Evolutionary conservation across 2,888 invertebrate genomes (phyloP), one percentile per base, ranked within the genome.

Genomic region (Polia nebulosa): DNA sequence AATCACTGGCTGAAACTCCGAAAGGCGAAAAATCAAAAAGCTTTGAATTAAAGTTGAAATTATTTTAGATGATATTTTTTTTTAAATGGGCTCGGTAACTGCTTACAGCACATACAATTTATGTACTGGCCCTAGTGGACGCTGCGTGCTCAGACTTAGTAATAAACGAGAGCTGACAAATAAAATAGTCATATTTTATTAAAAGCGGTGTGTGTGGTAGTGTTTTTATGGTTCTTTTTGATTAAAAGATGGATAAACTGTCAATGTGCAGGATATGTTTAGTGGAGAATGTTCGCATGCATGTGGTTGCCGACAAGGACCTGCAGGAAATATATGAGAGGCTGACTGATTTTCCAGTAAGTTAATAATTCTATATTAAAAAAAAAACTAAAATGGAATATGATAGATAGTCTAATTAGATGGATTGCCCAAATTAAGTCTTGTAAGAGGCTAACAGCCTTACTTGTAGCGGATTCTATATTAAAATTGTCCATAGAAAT

Each of bases 331-430:
- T n/a, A 0, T 67, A 56, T 11, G 55, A 41, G 9, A 57, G 58
- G 47, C 45, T 68, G 75, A 36, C 83, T 80, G 0, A 32, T 78
- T 20, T 36, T 69, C 9, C 62, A 25, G 73, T 67, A 62, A 67
- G 67, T 67, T 15, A 15, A 29, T 17, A 39, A 15, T 39, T n/a
- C n/a, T n/a, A n/a, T n/a, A n/a, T n/a, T n/a, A n/a, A n/a, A n/a
- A n/a, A n/a, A n/a, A n/a, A n/a, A n/a, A n/a, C n/a, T n/a, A n/a
- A n/a, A n/a, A n/a, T n/a, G n/a, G n/a, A n/a, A n/a, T n/a, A n/a
- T n/a, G n/a, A n/a, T n/a, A n/a, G n/a, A n/a, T n/a, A n/a, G n/a
- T n/a, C n/a, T n/a, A n/a, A n/a, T n/a, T n/a, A n/a, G n/a, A n/a
- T n/a, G n/a, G n/a, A n/a, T n/a, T n/a, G n/a, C n/a, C n/a, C n/a